These are phyloP conservation scores for Ploceus nigricollis DNA, from an alignment of 2,113 vertebrate species.

Conservation along the genomic window DNA sequence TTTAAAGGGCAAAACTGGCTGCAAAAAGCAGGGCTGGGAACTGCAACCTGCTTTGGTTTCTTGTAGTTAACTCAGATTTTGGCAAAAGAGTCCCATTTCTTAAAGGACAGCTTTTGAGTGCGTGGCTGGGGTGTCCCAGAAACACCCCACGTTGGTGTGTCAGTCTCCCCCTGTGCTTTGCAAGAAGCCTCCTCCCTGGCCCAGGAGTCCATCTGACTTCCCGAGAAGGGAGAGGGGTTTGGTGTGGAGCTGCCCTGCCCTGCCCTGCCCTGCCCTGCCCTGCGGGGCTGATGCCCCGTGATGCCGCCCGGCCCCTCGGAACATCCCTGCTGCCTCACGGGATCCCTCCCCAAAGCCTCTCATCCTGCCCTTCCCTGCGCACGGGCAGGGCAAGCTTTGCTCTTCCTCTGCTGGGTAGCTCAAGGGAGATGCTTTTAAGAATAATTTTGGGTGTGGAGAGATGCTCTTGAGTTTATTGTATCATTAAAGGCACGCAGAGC, in stretches of 20 bases:
- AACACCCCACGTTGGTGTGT: background rate
- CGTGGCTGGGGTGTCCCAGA: background rate
- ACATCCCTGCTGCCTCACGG: fast-evolving
- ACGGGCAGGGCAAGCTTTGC: background rate
- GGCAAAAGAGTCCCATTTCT: background rate
- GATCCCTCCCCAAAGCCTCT: background rate
- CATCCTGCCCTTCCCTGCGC: background rate
- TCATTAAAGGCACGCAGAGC: background rate
- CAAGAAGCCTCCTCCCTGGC: background rate
- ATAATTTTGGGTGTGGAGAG: background rate
- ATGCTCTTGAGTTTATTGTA: background rate
- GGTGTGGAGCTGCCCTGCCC: background rate
- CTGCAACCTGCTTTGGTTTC: background rate
- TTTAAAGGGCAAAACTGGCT: background rate
- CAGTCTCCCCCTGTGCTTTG: background rate
- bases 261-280: background rate
- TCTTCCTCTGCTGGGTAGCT: background rate
- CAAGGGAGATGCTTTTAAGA: background rate
- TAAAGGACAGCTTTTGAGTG: background rate
- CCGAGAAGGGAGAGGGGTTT: background rate
- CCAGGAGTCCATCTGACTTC: background rate
- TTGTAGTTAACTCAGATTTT: background rate
- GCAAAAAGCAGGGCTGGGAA: background rate
- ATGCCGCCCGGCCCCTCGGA: background rate
- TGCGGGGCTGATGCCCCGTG: background rate